A percentile compares a stretch with the other conserved stretches of the same genome.
Evolutionary conservation across 1,140 invertebrate genomes (phyloP).

Genomic region (Agraylea sexmaculata): DNA sequence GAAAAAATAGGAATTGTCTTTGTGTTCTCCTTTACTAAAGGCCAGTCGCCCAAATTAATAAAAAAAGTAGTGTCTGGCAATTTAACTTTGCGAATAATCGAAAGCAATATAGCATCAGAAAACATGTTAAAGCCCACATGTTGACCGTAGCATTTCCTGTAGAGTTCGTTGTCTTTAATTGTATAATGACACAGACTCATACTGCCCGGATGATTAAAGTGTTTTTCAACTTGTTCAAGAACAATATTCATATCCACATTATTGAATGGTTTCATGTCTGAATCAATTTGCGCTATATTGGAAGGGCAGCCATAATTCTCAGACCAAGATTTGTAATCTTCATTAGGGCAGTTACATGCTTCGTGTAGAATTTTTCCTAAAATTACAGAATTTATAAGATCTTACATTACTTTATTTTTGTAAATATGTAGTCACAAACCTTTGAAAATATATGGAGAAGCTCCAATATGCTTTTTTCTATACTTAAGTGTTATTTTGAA

Average conservation of each 20-base stretch:
- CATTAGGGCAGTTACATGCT: slow-evolving; percentile 71
- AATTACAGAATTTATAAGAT: slow-evolving; percentile 10
- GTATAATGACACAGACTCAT: slow-evolving; percentile 87
- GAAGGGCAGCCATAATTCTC: slow-evolving; percentile 53
- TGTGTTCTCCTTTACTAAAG: slow-evolving; percentile 48
- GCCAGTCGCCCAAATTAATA: slow-evolving; percentile 93
- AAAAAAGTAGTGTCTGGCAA: slow-evolving; percentile 86
- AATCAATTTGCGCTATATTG: slow-evolving; percentile 57
- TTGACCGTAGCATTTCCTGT: slow-evolving; percentile 83
- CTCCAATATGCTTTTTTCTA: slow-evolving; percentile 50
- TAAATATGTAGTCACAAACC: slow-evolving; percentile 33
- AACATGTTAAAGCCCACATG: slow-evolving; percentile 96
- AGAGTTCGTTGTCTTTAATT: slow-evolving; percentile 75
- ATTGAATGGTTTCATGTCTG: slow-evolving; percentile 61
- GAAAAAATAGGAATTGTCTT: slow-evolving; percentile 77
- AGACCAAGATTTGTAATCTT: slow-evolving; percentile 53
- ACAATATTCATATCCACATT: slow-evolving; percentile 60
- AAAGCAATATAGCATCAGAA: slow-evolving; percentile 78
- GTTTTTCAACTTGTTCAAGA: slow-evolving; percentile 46
- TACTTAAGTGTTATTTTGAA: slow-evolving; percentile 60
- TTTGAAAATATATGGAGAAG: slow-evolving; percentile 53
- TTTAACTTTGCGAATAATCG: slow-evolving; percentile 66
- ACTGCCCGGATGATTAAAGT: slow-evolving; percentile 60
- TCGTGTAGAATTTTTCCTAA: slow-evolving; percentile 64
- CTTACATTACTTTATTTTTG: slow-evolving; percentile 5